Conservation (phyloP, 1,140 invertebrate species). For the Cherax quadricarinatus region DNA sequence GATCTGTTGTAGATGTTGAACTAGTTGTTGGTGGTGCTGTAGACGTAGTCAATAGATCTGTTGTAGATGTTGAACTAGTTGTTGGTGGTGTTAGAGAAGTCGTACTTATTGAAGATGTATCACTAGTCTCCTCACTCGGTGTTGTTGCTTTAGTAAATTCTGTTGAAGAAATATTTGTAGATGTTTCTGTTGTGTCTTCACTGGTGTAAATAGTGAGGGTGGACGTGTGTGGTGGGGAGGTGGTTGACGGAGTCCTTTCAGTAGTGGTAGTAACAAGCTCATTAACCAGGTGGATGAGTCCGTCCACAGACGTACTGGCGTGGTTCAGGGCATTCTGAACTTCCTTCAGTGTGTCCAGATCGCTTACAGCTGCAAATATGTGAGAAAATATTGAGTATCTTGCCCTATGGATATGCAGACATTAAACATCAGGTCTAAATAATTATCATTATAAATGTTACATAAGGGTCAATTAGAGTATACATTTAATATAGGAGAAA, state of each 20-base stretch:
- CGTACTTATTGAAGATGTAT: no score
- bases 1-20: not conserved
- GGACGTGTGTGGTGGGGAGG: not conserved
- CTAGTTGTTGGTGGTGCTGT: not conserved
- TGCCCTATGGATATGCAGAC: no score
- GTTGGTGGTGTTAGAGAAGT: no score
- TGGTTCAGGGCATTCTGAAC: constrained; percentile 5
- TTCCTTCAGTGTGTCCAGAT: not conserved
- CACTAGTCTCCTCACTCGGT: no score
- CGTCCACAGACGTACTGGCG: not conserved
- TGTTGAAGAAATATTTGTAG: no score
- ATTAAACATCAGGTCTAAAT: no score
- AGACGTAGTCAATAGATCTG: not conserved
- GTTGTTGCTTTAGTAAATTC: no score
- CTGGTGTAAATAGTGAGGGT: no score
- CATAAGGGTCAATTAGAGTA: not conserved
- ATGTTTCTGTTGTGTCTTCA: no score
- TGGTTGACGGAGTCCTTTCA: not conserved
- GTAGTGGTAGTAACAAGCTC: constrained; percentile 11
- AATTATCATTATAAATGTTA: no score
- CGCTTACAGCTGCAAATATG: not conserved
- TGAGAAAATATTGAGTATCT: not conserved
- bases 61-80: not conserved
- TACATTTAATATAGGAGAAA: not conserved
- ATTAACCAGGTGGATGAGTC: not conserved